Evolutionary conservation across 2,888 invertebrate species (phyloP).

Genomic region (Limenitis arthemis): DNA sequence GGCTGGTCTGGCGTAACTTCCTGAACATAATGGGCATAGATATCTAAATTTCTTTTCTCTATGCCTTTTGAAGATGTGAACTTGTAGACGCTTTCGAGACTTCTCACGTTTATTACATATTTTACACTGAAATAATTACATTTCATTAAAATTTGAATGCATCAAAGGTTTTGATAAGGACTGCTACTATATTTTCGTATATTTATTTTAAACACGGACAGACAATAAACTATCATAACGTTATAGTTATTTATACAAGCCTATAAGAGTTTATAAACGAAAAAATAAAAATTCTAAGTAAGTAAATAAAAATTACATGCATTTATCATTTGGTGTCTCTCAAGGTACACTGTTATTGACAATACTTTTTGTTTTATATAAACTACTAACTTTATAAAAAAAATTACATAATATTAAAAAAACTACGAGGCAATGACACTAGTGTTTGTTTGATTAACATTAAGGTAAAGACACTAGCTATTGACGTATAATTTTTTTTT

Average conservation of each 20-base stretch:
- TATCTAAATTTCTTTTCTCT: slow-evolving; percentile 15
- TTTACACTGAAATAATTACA: slow-evolving; percentile 8
- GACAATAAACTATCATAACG: too few species aligned
- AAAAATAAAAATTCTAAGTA: too few species aligned
- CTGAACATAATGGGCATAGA: slow-evolving; percentile 17
- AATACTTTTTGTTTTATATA: neutral
- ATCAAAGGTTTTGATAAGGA: too few species aligned
- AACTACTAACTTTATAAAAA: neutral
- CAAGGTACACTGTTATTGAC: too few species aligned
- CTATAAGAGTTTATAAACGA: too few species aligned
- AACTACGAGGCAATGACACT: slow-evolving; percentile 37
- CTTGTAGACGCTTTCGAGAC: slow-evolving; percentile 16
- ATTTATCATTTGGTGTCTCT: too few species aligned
- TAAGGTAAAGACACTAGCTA: too few species aligned
- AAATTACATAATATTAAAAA: slow-evolving; percentile 8
- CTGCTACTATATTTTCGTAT: too few species aligned
- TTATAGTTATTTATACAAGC: too few species aligned
- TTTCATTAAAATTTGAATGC: too few species aligned
- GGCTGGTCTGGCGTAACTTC: slow-evolving; percentile 17
- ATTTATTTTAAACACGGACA: too few species aligned
- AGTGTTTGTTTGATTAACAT: slow-evolving; percentile 30
- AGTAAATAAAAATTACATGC: too few species aligned
- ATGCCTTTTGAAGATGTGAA: slow-evolving; percentile 20
- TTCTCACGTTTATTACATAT: slow-evolving; percentile 21
- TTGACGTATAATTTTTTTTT: neutral